These are phyloP conservation scores for Hypselothyrea guttata DNA, from an alignment of 2,888 invertebrate species.

Conservation along the genomic window DNA sequence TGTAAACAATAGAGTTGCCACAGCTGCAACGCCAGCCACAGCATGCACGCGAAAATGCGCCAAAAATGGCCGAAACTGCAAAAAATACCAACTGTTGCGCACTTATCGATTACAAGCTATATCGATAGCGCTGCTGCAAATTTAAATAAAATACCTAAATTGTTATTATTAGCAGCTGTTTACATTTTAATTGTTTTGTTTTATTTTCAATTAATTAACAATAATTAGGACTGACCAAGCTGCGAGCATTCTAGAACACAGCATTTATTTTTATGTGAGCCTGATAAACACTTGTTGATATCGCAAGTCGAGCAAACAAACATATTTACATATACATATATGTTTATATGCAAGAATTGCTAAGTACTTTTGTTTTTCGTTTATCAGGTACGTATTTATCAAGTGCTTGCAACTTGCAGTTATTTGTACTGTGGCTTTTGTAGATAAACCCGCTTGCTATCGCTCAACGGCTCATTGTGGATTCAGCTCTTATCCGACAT, in stretches of 20 bases:
- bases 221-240: not conserved
- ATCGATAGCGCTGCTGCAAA: too few relatives aligned
- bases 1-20: constrained; percentile 49
- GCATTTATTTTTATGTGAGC: not conserved
- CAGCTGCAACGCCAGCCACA: too few relatives aligned
- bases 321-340: not conserved
- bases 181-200: too few relatives aligned
- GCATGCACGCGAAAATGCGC: too few relatives aligned
- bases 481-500: constrained; percentile 39
- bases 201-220: too few relatives aligned
- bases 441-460: constrained; percentile 2
- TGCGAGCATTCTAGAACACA: not conserved
- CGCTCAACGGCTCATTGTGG: constrained; percentile 4
- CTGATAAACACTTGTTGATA: constrained; percentile 21
- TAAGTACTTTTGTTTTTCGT: constrained; percentile 5
- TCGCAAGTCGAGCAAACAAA: constrained; percentile 1
- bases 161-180: too few relatives aligned
- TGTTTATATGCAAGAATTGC: not conserved
- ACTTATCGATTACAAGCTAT: too few relatives aligned
- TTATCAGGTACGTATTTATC: constrained; percentile 30
- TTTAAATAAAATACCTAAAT: too few relatives aligned
- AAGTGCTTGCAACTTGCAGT: constrained; percentile 41
- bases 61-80: too few relatives aligned
- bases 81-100: too few relatives aligned
- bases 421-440: constrained; percentile 19